Evolutionary conservation across 2,888 invertebrate genomes (phyloP).

Genomic region (Leptinotarsa tumamoca): DNA sequence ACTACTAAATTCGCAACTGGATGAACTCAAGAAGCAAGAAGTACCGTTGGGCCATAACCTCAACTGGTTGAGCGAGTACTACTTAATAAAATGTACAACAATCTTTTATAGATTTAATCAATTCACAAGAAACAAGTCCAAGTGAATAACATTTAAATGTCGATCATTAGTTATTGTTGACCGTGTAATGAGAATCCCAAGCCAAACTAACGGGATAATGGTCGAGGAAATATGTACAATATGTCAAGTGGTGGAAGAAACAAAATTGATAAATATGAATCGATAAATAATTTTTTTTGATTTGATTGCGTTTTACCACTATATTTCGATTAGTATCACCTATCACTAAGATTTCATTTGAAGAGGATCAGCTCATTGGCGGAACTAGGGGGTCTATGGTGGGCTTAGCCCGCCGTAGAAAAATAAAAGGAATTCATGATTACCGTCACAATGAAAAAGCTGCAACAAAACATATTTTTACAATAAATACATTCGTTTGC

Average conservation of each 20-base stretch:
- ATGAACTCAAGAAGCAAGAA: constrained; percentile 7
- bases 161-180: background rate
- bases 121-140: constrained; percentile 8
- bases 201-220: background rate
- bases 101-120: constrained; percentile 1
- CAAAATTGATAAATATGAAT: background rate
- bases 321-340: too few relatives aligned
- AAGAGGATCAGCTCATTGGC: too few relatives aligned
- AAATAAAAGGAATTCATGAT: too few relatives aligned
- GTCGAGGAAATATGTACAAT: background rate
- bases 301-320: too few relatives aligned
- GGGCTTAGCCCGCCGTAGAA: too few relatives aligned
- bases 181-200: background rate
- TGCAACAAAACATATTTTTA: too few relatives aligned
- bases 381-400: too few relatives aligned
- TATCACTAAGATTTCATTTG: too few relatives aligned
- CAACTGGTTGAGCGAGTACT: constrained; percentile 25
- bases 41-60: constrained; percentile 26
- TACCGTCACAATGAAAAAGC: too few relatives aligned
- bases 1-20: constrained; percentile 20
- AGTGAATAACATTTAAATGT: background rate
- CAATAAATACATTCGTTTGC: too few relatives aligned
- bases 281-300: too few relatives aligned
- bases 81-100: constrained; percentile 5
- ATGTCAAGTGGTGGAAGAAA: background rate